phyloP scores from a whole-genome alignment of 2,797 vertebrate species.

The Malacoctenus gilli region DNA sequence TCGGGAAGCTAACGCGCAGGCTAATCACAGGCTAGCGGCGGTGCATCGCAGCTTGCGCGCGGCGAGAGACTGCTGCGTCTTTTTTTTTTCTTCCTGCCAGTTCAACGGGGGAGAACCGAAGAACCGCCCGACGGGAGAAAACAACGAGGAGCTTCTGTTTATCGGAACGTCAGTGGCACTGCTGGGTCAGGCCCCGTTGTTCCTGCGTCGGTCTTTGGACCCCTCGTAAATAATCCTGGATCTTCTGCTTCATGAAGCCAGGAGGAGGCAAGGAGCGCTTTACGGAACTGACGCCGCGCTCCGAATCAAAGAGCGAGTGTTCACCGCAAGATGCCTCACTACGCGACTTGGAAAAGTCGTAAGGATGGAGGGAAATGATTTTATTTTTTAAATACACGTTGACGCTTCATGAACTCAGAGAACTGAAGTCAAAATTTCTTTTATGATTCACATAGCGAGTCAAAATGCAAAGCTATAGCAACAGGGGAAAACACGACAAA shows the following conservation, averaged over 20 bases:
- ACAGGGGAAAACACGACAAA: too few species aligned
- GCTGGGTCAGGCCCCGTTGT: not conserved
- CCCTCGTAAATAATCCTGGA: constrained; percentile 56
- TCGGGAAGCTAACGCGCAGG: constrained; percentile 62
- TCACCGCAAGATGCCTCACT: not conserved
- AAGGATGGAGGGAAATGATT: too few species aligned
- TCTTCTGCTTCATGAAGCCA: constrained; percentile 41
- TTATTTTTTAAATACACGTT: too few species aligned
- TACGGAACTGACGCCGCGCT: constrained; percentile 76
- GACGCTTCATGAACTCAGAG: too few species aligned
- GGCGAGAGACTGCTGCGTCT: constrained; percentile 23
- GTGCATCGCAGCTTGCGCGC: constrained; percentile 64
- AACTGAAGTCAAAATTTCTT: too few species aligned
- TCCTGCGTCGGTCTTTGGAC: constrained; percentile 14
- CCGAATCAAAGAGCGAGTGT: constrained; percentile 35
- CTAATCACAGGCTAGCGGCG: constrained; percentile 68
- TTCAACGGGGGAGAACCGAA: too few species aligned
- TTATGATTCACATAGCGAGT: too few species aligned
- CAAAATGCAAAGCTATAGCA: too few species aligned
- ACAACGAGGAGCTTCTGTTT: constrained; percentile 12
- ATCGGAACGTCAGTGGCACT: constrained; percentile 36
- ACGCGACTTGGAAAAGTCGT: too few species aligned
- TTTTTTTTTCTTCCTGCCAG: too few species aligned
- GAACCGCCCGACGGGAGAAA: constrained; percentile 27
- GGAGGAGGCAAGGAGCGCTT: constrained; percentile 47